Evolutionary conservation across 1,140 invertebrate genomes (phyloP).

Genomic region (Pseudomyrmex cubaensis): DNA sequence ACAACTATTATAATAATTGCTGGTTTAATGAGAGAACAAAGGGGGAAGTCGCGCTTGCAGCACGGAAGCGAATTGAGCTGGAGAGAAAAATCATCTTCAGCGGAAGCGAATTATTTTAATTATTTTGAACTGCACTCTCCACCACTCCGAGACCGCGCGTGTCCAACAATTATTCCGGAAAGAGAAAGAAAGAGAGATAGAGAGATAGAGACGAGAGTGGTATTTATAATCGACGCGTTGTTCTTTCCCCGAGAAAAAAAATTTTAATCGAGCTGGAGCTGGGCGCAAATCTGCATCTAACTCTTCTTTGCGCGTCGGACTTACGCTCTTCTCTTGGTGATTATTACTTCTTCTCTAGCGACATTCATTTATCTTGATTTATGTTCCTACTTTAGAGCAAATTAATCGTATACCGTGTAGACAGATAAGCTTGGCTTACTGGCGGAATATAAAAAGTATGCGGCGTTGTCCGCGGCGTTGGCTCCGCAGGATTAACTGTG

Average conservation of each 20-base stretch:
- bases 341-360: conserved; percentile 33
- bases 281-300: not conserved
- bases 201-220: not conserved
- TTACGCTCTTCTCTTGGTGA: conserved; percentile 1
- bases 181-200: not conserved
- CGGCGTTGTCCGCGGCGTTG: not conserved
- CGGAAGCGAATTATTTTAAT: conserved; percentile 49
- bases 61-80: conserved; percentile 3
- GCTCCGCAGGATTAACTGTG: conserved; percentile 30
- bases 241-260: conserved; percentile 25
- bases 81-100: conserved; percentile 32
- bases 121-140: conserved; percentile 10
- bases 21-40: conserved; percentile 48
- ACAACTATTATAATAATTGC: conserved; percentile 51
- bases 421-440: conserved; percentile 22
- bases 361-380: conserved; percentile 56
- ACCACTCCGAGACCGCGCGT: not conserved
- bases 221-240: conserved; percentile 35
- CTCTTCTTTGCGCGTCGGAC: not conserved
- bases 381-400: conserved; percentile 52
- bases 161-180: not conserved
- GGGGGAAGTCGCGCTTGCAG: conserved; percentile 6
- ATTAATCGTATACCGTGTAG: conserved; percentile 45
- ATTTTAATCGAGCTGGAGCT: conserved; percentile 29
- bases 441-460: conserved; percentile 25